Base-by-base conservation (phyloP, 2,113 vertebrate species). In the Procavia capensis region DNA sequence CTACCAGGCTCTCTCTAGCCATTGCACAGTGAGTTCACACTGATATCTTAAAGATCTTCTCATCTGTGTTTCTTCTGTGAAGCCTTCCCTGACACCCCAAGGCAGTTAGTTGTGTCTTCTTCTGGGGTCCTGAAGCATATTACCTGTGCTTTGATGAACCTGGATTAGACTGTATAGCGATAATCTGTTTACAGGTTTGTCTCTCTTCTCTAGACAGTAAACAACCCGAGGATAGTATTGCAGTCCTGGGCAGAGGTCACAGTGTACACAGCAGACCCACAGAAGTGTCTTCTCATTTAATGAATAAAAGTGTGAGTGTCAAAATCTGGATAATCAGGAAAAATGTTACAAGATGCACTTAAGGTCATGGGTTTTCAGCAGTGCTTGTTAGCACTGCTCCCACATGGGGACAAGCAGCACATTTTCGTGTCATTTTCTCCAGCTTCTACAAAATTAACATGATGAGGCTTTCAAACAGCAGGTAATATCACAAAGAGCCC, bases 391-490 rank as follows among this genome's bases (percentile, higher is more conserved):
- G 19, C 8, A 13, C 64, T 72, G 64, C 27, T 72, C 43, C 29
- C 6, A 9, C 1, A 0, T 36, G 20, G 11, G 20, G 24, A 17
- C 0, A 1, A 54, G 36, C 20, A 64, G 57, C 79, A 45, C 9
- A 9, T 72, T 54, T 85, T 86, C 80, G 20, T 54, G 80, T 29
- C 72, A 24, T 79, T 83, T 90, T 50, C 81, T 93, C 72, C 47
- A 78, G 9, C 90, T 94, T 87, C 87, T 74, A 70, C 50, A 81
- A 95, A 92, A 93, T 82, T 54, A 83, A 83, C 57, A 25, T 64
- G 88, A 92, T 27, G 50, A 90, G 31, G 31, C 39, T 86, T 87
- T 79, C 41, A 20, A 16, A 61, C 22, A 74, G 66, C 39, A 64
- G 80, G n/a, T 17, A 83, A 45, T 54, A 47, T 36, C 70, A 36